A percentile compares a stretch with the other conserved stretches of the same genome.
Evolutionary conservation across 30 jellyfish, hydroid and myxozoan species (phyloP).

Genomic region (Hydractinia symbiolongicarpus): DNA sequence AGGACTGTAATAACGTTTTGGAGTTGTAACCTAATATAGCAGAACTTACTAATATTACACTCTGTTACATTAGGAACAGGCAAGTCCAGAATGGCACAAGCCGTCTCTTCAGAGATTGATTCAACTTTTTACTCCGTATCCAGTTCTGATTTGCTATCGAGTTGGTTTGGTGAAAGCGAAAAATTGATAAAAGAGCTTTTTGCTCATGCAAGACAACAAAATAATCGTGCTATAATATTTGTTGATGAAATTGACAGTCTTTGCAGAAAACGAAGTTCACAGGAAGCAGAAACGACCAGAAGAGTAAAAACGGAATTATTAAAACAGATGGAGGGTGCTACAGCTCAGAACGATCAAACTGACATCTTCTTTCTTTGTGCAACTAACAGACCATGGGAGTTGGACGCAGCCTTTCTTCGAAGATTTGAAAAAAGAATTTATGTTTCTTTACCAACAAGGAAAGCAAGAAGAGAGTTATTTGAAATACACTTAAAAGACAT

Average conservation of each 20-base stretch:
- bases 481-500: slow-evolving; percentile 46
- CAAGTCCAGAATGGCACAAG: slow-evolving; percentile 85
- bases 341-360: slow-evolving; percentile 34
- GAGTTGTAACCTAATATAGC: too few relatives aligned
- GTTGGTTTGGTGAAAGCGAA: slow-evolving; percentile 99
- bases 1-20: too few relatives aligned
- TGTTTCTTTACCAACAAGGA: slow-evolving; percentile 73
- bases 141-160: slow-evolving; percentile 80
- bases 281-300: slow-evolving; percentile 89
- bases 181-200: slow-evolving; percentile 83
- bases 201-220: slow-evolving; percentile 54
- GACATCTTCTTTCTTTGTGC: slow-evolving; percentile 82
- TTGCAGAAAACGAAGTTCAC: slow-evolving; percentile 71
- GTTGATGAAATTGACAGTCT: slow-evolving; percentile 96
- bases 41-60: too few relatives aligned
- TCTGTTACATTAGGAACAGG: slow-evolving; percentile 53
- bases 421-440: slow-evolving; percentile 84
- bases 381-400: slow-evolving; percentile 95
- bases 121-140: slow-evolving; percentile 92
- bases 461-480: slow-evolving; percentile 67
- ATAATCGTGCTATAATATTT: slow-evolving; percentile 66
- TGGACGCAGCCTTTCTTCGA: slow-evolving; percentile 88
- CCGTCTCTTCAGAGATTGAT: slow-evolving; percentile 79
- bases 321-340: slow-evolving; percentile 86
- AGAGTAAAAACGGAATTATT: slow-evolving; percentile 85